Evolutionary conservation across 2,797 vertebrate genomes (phyloP).

Genomic region (Eulemur coronatus): DNA sequence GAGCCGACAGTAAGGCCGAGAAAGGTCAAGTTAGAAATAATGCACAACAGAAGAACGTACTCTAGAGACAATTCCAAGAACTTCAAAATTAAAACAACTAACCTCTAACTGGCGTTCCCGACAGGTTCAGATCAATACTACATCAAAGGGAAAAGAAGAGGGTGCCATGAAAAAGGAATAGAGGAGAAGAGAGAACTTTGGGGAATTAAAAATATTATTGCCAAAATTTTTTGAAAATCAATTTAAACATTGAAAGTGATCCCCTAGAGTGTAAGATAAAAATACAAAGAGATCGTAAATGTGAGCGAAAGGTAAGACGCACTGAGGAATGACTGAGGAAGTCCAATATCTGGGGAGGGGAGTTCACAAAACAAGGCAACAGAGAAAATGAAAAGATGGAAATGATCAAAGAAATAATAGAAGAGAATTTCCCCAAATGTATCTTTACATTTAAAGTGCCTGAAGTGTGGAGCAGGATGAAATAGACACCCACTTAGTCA

Average conservation of each 20-base stretch:
- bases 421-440: neutral
- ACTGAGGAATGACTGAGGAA: neutral
- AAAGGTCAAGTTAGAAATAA: neutral
- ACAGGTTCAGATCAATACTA: neutral
- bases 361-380: neutral
- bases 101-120: neutral
- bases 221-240: neutral
- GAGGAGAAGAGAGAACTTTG: neutral
- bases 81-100: neutral
- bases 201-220: neutral
- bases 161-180: neutral
- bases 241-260: neutral
- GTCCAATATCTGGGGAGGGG: neutral
- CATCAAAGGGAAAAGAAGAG: neutral
- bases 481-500: neutral
- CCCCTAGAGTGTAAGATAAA: neutral
- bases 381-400: neutral
- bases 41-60: neutral
- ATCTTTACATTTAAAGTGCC: constrained; percentile 14
- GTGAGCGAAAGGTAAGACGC: neutral
- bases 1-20: neutral
- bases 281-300: neutral
- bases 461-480: neutral
- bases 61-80: neutral
- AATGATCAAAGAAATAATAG: neutral